Evolutionary conservation across 2,888 invertebrate species (phyloP).

Genomic region (Orthonychiurus folsomi): DNA sequence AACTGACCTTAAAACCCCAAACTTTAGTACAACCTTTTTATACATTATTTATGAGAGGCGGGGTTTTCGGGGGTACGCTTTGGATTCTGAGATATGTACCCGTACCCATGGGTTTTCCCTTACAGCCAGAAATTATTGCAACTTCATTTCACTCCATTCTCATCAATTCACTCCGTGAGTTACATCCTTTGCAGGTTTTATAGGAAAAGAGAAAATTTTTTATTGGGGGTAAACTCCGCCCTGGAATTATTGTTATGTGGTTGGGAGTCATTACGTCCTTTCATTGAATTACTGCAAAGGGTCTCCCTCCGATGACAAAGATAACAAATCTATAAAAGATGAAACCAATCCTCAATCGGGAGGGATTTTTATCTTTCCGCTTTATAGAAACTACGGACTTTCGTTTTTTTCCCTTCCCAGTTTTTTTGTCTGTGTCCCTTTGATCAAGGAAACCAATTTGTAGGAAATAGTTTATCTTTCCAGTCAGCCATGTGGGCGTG

Average conservation of each 20-base stretch:
- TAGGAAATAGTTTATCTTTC: no score
- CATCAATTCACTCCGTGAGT: neutral
- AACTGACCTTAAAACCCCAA: neutral
- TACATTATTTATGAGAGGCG: neutral
- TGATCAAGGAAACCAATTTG: no score
- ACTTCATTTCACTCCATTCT: neutral
- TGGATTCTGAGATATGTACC: neutral
- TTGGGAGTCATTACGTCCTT: neutral
- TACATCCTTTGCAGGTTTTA: neutral
- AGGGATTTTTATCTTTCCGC: neutral
- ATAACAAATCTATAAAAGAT: slow-evolving; percentile 1
- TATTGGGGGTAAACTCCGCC: neutral
- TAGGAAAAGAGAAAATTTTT: neutral
- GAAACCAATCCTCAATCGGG: neutral
- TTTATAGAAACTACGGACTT: neutral
- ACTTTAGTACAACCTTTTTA: neutral
- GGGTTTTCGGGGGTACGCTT: no score
- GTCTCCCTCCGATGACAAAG: no score
- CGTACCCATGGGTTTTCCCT: neutral
- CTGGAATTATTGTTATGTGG: slow-evolving; percentile 1
- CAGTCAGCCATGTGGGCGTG: no score
- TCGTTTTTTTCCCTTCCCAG: no score
- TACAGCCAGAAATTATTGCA: neutral
- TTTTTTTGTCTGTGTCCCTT: no score
- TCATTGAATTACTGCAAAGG: neutral